These are phyloP conservation scores for Drosophila mercatorum DNA, from an alignment of 2,888 invertebrate genomes.

Conservation along the genomic window DNA sequence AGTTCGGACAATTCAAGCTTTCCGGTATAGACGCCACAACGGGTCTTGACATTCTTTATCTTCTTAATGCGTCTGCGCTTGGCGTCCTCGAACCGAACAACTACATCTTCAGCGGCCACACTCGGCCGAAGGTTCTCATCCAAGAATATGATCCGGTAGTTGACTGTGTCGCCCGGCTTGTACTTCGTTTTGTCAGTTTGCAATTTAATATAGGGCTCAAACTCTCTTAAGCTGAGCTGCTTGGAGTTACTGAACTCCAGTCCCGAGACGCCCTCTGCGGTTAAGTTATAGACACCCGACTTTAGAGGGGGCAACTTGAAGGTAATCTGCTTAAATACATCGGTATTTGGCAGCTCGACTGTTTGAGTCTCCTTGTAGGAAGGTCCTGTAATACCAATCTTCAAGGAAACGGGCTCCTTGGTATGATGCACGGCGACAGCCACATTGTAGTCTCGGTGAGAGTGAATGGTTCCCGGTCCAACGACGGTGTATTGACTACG, in stretches of 20 bases:
- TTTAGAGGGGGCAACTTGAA: constrained; percentile 70
- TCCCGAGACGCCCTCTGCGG: constrained; percentile 90
- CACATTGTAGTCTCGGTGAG: constrained; percentile 92
- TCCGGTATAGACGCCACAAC: constrained; percentile 87
- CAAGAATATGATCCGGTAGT: constrained; percentile 87
- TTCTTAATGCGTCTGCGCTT: constrained; percentile 92
- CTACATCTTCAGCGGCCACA: constrained; percentile 87
- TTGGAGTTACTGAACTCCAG: constrained; percentile 90
- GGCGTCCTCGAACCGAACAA: constrained; percentile 90
- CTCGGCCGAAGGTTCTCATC: constrained; percentile 90
- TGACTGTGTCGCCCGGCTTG: constrained; percentile 92
- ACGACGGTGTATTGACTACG: constrained; percentile 89
- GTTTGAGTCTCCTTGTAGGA: constrained; percentile 71
- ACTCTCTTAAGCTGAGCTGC: constrained; percentile 87
- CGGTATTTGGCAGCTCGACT: constrained; percentile 57
- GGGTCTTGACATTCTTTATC: constrained; percentile 87
- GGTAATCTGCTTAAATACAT: constrained; percentile 68
- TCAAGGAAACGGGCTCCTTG: constrained; percentile 67
- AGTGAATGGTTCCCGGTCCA: constrained; percentile 91
- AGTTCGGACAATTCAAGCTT: constrained; percentile 90
- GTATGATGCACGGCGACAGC: constrained; percentile 87
- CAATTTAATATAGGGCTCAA: constrained; percentile 87
- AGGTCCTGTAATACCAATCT: constrained; percentile 78
- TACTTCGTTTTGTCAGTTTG: constrained; percentile 97
- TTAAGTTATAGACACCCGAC: constrained; percentile 89